phyloP scores from a whole-genome alignment of 2,888 invertebrate genomes.

The Polia nebulosa region DNA sequence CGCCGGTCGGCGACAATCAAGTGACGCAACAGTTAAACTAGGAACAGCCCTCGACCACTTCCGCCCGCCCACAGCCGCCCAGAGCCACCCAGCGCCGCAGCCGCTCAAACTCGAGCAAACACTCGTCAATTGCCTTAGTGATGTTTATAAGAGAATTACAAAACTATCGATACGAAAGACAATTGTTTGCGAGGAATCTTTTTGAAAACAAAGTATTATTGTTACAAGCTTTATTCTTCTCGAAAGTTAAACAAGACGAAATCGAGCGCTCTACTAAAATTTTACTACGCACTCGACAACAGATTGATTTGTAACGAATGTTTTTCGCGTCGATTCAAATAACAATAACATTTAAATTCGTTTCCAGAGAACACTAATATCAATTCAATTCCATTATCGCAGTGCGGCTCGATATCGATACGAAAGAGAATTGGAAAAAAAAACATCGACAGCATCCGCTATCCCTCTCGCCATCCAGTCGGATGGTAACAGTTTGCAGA shows the following conservation, averaged over 20 bases:
- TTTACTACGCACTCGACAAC: background rate
- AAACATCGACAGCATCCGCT: slow-evolving; percentile 49
- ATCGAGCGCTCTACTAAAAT: background rate
- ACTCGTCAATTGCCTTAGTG: slow-evolving; percentile 86
- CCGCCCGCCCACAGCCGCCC: slow-evolving; percentile 82
- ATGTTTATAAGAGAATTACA: slow-evolving; percentile 60
- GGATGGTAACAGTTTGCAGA: slow-evolving; percentile 81
- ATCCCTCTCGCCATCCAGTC: slow-evolving; percentile 61
- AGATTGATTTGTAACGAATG: slow-evolving; percentile 27
- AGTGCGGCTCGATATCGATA: slow-evolving; percentile 40
- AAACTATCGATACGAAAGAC: slow-evolving; percentile 64
- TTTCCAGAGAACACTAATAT: slow-evolving; percentile 25
- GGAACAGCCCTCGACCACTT: slow-evolving; percentile 86
- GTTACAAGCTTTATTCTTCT: background rate
- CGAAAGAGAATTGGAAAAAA: slow-evolving; percentile 34
- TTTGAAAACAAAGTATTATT: background rate
- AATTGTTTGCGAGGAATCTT: background rate
- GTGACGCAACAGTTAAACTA: slow-evolving; percentile 89
- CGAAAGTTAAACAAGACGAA: background rate
- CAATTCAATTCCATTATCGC: slow-evolving; percentile 24
- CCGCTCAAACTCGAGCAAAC: slow-evolving; percentile 88
- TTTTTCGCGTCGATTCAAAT: slow-evolving; percentile 15
- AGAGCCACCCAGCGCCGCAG: slow-evolving; percentile 80
- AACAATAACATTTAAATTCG: slow-evolving; percentile 28
- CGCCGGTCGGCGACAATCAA: slow-evolving; percentile 80